A percentile compares a stretch with the other conserved stretches of the same genome.
Evolutionary conservation across 2,888 invertebrate genomes (phyloP).

Genomic region (Argynnis bischoffii): DNA sequence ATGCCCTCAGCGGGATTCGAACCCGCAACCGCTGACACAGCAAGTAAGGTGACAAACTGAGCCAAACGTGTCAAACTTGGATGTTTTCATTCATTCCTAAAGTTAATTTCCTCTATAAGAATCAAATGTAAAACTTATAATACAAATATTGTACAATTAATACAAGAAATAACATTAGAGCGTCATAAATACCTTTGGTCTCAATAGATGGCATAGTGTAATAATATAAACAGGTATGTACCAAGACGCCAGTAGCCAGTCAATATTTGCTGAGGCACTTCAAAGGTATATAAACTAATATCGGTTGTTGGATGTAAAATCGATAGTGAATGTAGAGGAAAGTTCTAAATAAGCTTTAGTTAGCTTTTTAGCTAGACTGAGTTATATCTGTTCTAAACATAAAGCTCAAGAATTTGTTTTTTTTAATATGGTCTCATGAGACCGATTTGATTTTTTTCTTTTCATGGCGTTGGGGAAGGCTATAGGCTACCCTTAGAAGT

Average conservation of each 20-base stretch:
- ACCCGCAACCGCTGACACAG: too few relatives aligned
- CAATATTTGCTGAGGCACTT: constrained; percentile 27
- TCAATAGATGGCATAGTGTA: constrained; percentile 11
- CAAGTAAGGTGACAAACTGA: too few relatives aligned
- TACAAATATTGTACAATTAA: neutral
- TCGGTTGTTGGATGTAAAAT: constrained; percentile 4
- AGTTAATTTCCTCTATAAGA: neutral
- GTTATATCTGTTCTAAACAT: too few relatives aligned
- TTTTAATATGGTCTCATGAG: too few relatives aligned
- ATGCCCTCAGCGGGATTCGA: too few relatives aligned
- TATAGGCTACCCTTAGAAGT: too few relatives aligned
- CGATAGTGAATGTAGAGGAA: constrained; percentile 13
- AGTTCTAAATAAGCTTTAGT: neutral
- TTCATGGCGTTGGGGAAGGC: neutral
- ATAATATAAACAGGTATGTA: constrained; percentile 14
- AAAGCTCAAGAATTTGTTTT: too few relatives aligned
- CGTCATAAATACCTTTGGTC: neutral
- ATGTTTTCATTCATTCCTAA: too few relatives aligned
- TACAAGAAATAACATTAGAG: too few relatives aligned
- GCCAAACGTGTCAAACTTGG: too few relatives aligned
- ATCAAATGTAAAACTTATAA: neutral
- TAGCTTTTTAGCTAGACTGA: too few relatives aligned
- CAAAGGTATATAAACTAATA: constrained; percentile 24
- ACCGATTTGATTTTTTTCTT: neutral
- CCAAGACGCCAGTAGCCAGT: constrained; percentile 16